phyloP scores from a whole-genome alignment of 2,113 vertebrate species.

The Nothobranchius kuhntae region DNA sequence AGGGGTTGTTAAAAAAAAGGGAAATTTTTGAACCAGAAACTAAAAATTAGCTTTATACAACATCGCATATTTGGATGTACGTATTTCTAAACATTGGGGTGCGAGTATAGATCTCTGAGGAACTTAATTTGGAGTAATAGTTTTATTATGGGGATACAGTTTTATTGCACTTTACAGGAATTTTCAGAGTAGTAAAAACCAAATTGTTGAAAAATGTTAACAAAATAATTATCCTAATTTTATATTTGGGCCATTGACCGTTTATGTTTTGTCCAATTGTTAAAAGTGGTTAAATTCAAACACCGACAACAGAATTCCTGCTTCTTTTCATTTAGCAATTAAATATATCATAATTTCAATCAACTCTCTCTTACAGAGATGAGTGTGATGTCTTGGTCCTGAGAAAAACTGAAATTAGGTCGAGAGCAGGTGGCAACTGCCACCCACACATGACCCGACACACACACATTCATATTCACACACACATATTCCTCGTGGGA shows the following conservation, averaged over 20 bases:
- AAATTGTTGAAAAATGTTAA: background rate
- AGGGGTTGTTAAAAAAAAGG: too few relatives aligned
- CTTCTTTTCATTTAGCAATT: constrained; percentile 1
- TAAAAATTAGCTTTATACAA: too few relatives aligned
- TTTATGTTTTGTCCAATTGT: too few relatives aligned
- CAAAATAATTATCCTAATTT: background rate
- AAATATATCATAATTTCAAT: constrained; percentile 11
- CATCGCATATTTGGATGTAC: too few relatives aligned
- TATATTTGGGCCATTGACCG: background rate
- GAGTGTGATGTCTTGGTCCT: constrained; percentile 48
- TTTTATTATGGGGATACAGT: too few relatives aligned
- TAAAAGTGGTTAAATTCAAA: background rate
- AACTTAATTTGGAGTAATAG: too few relatives aligned
- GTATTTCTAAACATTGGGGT: too few relatives aligned
- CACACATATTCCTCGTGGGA: constrained; percentile 67
- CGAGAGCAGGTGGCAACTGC: constrained; percentile 66
- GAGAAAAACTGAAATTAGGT: constrained; percentile 59
- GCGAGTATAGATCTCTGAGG: too few relatives aligned
- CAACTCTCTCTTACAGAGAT: background rate
- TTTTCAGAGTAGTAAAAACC: background rate
- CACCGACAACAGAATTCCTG: background rate
- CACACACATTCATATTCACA: constrained; percentile 32
- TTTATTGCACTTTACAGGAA: too few relatives aligned
- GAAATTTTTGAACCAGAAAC: too few relatives aligned
- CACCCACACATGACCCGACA: constrained; percentile 50